Conservation (phyloP, 64 coral and sea anemone genomes). For the Anthopleura sola region DNA sequence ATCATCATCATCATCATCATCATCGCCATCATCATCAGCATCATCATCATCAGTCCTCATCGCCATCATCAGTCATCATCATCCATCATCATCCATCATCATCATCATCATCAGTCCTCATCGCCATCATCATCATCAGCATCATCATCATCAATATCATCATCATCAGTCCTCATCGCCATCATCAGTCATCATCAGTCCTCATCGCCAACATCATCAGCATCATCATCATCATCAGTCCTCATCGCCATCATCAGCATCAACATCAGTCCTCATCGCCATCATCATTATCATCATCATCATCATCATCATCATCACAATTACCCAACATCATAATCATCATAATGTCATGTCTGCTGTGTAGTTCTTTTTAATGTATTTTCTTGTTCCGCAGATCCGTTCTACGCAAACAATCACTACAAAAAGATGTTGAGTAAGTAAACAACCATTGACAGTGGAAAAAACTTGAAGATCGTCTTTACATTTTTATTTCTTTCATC, state of each 20-base stretch:
- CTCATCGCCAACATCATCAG: not conserved
- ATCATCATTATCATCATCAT: not conserved
- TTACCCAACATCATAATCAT: not conserved
- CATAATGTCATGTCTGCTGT: not conserved
- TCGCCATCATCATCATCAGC: not conserved
- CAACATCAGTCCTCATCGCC: not conserved
- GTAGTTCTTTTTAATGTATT: not conserved
- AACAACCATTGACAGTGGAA: no score
- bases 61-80: no score
- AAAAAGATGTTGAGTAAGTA: slow-evolving; percentile 92
- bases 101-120: not conserved
- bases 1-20: no score
- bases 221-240: not conserved
- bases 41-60: no score
- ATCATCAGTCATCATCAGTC: not conserved
- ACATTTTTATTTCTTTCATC: no score
- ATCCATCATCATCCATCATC: no score
- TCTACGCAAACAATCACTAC: slow-evolving; percentile 85
- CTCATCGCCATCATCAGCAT: no score
- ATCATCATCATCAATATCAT: not conserved
- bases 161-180: not conserved
- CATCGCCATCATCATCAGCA: no score
- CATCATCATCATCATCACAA: not conserved
- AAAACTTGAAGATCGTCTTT: no score
- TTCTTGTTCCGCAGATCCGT: slow-evolving; percentile 48